Conservation (phyloP, 2,888 invertebrate species). For the Boloria selene region DNA sequence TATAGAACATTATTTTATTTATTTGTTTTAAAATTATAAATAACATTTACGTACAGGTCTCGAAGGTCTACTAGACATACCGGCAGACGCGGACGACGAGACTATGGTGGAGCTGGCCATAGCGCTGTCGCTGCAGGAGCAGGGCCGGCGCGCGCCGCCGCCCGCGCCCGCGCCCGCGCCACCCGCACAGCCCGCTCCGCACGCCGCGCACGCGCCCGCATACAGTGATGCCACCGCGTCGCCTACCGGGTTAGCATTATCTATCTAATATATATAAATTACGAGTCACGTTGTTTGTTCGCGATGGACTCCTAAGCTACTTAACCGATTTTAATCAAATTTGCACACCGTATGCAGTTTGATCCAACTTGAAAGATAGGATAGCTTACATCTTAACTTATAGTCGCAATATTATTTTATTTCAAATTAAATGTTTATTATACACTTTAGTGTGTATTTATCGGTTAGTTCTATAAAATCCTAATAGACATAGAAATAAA, state of each 20-base stretch:
- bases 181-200: conserved; percentile 64
- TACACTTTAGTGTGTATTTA: too few relatives aligned
- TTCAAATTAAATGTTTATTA: too few relatives aligned
- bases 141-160: conserved; percentile 69
- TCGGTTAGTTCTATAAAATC: too few relatives aligned
- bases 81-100: conserved; percentile 98
- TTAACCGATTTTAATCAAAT: too few relatives aligned
- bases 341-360: too few relatives aligned
- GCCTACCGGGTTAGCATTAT: conserved; percentile 79
- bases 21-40: background rate
- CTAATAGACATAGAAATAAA: too few relatives aligned
- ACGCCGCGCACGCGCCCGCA: conserved; percentile 66
- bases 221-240: conserved; percentile 92
- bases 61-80: conserved; percentile 92
- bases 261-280: too few relatives aligned
- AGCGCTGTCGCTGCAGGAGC: conserved; percentile 94
- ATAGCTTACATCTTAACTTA: too few relatives aligned
- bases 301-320: too few relatives aligned
- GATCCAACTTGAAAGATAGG: too few relatives aligned
- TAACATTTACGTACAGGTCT: conserved; percentile 72
- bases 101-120: conserved; percentile 98
- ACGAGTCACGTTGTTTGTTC: too few relatives aligned
- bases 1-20: background rate
- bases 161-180: conserved; percentile 63
- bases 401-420: too few relatives aligned